Base-by-base conservation (phyloP, 1,140 invertebrate species). In the Telenomus remus region DNA sequence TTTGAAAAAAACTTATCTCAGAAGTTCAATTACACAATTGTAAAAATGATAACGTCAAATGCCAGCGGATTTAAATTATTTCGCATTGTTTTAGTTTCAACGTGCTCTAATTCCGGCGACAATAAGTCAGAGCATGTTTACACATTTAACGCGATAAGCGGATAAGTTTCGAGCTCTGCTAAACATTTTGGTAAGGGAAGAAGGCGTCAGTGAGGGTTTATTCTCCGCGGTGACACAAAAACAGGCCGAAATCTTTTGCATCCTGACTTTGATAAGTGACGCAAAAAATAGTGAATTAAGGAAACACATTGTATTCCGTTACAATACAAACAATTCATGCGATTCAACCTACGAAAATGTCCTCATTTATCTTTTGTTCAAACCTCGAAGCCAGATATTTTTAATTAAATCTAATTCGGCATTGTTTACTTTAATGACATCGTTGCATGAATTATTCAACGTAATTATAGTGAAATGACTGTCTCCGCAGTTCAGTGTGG, bases 121-220 rank as follows among this genome's bases (percentile, higher is more conserved):
- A 50, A 46, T 53, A 63, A 55, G 61, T 65, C 51, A 42, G 12
- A 34, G 10, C 19, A 43, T 66, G 53, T 66, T 66, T 66, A 66
- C 53, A 64, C 43, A 43, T 66, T 66, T 56, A 66, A 50, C 16
- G 53, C 50, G 53, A 56, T 66, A 66, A 66, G 63, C 48, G 63
- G 46, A 56, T 66, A 66, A 56, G 34, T 50, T 56, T 66, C 19
- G 13, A 43, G 53, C 37, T 43, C 49, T 66, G 53, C 27, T 66
- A 43, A 66, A 50, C 33, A 27, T 12, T 14, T 15, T 19, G 44
- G 33, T n/a, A 27, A 39, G 16, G 47, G 37, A 61, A 35, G 10
- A 44, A 42, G 47, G 47, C 34, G 46, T 60, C 59, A 15, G 13
- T 34, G n/a, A 16, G 11, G 9, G 15, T 59, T 60, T 39, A 11